Base-by-base conservation (phyloP, 2,113 vertebrate species). In the Paradoxurus hermaphroditus region DNA sequence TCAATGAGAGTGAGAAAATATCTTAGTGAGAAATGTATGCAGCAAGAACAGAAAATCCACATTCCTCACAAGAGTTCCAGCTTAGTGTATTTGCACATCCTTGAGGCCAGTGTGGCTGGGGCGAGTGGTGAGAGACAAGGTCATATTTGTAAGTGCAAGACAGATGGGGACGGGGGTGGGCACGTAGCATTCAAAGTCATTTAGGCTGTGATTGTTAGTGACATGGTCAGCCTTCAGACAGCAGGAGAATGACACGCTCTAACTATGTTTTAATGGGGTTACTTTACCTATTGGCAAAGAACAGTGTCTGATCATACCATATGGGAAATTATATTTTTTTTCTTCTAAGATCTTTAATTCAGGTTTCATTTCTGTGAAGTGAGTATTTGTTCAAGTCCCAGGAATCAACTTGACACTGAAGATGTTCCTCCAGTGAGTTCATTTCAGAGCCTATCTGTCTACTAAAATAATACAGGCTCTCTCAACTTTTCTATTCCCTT, bases 291-390 rank as follows among this genome's bases (percentile, higher is more conserved):
- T 41, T 81, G 14, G 34, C 14, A 25, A 41, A 72, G 11, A 59
- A 91, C 81, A 85, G 70, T 75, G 7, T 84, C 46, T 78, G 36
- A 65, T 72, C 44, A 90, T 0, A 56, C 16, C 13, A 63, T 49
- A 82, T n/a, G 51, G 56, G 19, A 68, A 65, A 36, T 36, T 84
- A 53, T 46, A 10, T 53, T 68, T 82, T 86, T 14, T 36, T 95
- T 86, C 56, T 73, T 56, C 34, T 63, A 49, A 84, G 4, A 59
- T 79, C 39, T 75, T 95, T 31, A 75, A 63, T 72, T 92, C n/a
- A 94, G 41, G 5, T 81, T 96, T 91, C 19, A 39, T 39, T 96
- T 93, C 67, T 82, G 49, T 91, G n/a, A 91, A 91, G 75, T 91
- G 21, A n/a, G 3, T 75, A 91, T 91, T 84, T 91, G 27, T 46